Percentiles rank a stretch among this genome's conserved stretches.
Conservation (phyloP, 2,888 invertebrate species). For the Drosophila dives region DNA sequence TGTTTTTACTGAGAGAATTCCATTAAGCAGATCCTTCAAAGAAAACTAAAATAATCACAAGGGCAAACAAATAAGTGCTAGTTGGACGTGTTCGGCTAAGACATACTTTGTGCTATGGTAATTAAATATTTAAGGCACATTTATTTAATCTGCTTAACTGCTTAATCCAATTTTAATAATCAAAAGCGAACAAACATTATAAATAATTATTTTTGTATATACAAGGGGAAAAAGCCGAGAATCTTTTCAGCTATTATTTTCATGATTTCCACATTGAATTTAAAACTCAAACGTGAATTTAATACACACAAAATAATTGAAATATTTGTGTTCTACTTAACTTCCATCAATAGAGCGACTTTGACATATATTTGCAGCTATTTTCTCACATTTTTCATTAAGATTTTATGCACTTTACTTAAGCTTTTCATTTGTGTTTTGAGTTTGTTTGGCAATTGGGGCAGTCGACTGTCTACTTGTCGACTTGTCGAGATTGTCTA, state of each 20-base stretch:
- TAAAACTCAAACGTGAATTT: background rate
- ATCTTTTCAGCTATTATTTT: background rate
- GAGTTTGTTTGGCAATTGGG: slow-evolving; percentile 43
- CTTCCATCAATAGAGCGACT: slow-evolving; percentile 1
- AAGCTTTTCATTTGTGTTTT: slow-evolving; percentile 27
- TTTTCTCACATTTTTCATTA: slow-evolving; percentile 5
- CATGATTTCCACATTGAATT: background rate
- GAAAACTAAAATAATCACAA: background rate
- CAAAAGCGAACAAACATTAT: background rate
- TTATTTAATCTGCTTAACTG: too few relatives aligned
- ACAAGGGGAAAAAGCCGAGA: background rate
- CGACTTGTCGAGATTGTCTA: slow-evolving; percentile 1
- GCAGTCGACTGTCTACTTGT: slow-evolving; percentile 14
- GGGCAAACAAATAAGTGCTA: background rate
- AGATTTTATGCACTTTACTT: slow-evolving; percentile 30
- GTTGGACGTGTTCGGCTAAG: background rate
- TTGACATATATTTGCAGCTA: slow-evolving; percentile 17
- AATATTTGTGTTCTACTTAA: background rate
- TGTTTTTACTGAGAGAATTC: slow-evolving; percentile 28
- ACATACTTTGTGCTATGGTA: background rate
- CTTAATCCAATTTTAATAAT: background rate
- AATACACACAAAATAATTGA: background rate
- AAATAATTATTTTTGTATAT: background rate
- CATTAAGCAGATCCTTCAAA: slow-evolving; percentile 5
- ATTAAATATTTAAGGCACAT: background rate